These are phyloP conservation scores for Limonius californicus DNA, from an alignment of 1,140 invertebrate genomes.

Conservation along the genomic window DNA sequence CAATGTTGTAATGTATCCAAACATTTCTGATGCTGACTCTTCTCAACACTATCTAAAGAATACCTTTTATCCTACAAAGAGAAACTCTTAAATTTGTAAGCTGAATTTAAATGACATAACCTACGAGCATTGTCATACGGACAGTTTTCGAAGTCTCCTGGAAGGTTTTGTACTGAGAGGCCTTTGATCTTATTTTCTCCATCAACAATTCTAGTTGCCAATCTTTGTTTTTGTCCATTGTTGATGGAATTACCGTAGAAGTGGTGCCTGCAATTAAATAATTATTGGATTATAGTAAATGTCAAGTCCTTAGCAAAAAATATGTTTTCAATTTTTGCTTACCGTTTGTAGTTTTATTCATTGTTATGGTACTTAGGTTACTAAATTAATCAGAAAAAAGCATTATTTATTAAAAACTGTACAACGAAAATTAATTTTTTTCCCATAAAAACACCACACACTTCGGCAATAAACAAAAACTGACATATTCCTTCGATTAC, in stretches of 20 bases:
- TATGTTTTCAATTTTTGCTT: background rate
- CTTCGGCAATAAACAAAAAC: background rate
- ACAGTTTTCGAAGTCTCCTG: conserved; percentile 81
- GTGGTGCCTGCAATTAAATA: background rate
- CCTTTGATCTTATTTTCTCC: conserved; percentile 78
- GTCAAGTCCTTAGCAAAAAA: background rate
- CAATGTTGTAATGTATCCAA: conserved; percentile 89
- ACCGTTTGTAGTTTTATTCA: conserved; percentile 4
- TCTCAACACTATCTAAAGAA: conserved; percentile 76
- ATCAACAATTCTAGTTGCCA: conserved; percentile 79
- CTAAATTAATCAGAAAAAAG: background rate
- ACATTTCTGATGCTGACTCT: conserved; percentile 81
- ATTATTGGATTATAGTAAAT: background rate
- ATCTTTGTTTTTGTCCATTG: conserved; percentile 61
- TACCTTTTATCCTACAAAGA: conserved; percentile 73
- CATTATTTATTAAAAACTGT: background rate
- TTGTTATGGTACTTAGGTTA: background rate
- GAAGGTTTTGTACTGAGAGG: conserved; percentile 71
- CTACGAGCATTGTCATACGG: conserved; percentile 77
- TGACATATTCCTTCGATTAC: background rate
- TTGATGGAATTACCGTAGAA: background rate
- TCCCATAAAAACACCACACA: background rate
- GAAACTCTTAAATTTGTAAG: background rate
- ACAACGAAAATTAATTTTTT: background rate
- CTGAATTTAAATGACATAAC: conserved; percentile 34